Conservation (phyloP, 2,113 vertebrate species). For the Pollachius pollachius region DNA sequence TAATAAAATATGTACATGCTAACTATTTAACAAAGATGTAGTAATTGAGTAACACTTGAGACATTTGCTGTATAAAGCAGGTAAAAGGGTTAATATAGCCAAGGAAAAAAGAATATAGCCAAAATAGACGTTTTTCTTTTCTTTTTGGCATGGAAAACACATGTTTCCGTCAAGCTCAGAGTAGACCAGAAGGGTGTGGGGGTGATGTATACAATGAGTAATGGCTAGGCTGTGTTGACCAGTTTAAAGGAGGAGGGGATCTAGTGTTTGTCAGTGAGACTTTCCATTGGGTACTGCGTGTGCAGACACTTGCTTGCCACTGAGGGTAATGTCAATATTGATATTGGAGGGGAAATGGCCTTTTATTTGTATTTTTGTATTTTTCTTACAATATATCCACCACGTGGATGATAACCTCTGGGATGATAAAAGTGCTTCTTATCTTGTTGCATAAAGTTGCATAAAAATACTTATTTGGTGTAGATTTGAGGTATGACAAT, state of each 20-base stretch:
- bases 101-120: too few relatives aligned
- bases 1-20: too few relatives aligned
- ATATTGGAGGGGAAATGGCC: background rate
- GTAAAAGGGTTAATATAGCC: conserved; percentile 31
- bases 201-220: conserved; percentile 37
- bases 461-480: background rate
- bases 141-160: conserved; percentile 18
- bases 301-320: background rate
- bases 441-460: too few relatives aligned
- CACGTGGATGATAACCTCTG: too few relatives aligned
- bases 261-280: conserved; percentile 15
- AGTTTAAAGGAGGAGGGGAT: conserved; percentile 28
- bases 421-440: too few relatives aligned
- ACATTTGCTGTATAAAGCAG: conserved; percentile 10
- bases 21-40: too few relatives aligned
- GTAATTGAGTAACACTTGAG: background rate
- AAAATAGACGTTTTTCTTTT: conserved; percentile 25
- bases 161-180: background rate
- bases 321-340: background rate
- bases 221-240: conserved; percentile 33
- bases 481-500: background rate
- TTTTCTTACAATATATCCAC: too few relatives aligned
- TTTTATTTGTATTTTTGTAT: background rate
- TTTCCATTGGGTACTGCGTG: conserved; percentile 12
- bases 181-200: conserved; percentile 5